phyloP scores from a whole-genome alignment of 2,113 vertebrate species.

The Galemys pyrenaicus region DNA sequence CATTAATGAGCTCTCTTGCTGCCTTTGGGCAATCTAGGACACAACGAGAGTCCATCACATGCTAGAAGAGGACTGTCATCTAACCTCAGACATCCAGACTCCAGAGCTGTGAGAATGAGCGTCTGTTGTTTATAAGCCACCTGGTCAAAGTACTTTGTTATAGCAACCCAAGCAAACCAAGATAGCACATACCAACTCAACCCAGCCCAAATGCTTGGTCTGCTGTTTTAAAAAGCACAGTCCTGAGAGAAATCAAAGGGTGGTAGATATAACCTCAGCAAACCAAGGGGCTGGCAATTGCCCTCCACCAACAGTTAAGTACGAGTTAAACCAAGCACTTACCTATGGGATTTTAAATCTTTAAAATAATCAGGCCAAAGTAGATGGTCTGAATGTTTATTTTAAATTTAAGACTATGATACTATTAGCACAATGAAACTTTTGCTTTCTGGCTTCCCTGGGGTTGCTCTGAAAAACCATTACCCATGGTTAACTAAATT shows the following conservation, averaged over 20 bases:
- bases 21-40: neutral
- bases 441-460: conserved; percentile 17
- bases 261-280: neutral
- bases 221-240: neutral
- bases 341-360: conserved; percentile 75
- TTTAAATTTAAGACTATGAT: neutral
- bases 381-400: neutral
- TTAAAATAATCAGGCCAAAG: neutral
- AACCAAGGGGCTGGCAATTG: neutral
- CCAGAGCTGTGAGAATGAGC: neutral
- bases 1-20: neutral
- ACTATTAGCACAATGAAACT: neutral
- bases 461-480: conserved; percentile 17
- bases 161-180: neutral
- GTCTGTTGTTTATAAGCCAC: neutral
- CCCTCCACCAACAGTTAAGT: neutral
- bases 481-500: neutral
- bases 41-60: too few relatives aligned
- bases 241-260: neutral
- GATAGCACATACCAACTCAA: neutral
- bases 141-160: neutral
- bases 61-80: neutral
- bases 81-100: neutral
- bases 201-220: too few relatives aligned
- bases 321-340: neutral